Base-by-base conservation (phyloP, 2,888 invertebrate species). In the Thera obeliscata region DNA sequence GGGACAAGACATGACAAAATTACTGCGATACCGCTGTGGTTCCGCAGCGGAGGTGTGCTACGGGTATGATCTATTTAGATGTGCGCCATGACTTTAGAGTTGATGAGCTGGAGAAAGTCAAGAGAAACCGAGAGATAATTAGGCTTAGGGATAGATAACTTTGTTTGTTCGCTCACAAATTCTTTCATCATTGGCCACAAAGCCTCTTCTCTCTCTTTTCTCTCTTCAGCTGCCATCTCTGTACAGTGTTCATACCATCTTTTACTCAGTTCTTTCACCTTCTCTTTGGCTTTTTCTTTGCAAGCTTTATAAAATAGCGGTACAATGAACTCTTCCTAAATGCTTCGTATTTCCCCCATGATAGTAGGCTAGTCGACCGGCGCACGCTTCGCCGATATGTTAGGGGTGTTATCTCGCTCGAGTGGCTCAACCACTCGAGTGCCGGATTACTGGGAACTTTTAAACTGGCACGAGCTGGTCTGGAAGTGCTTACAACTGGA, bases 351-450 rank as follows among this genome's bases (percentile, higher is more conserved):
- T 56, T 41, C 35, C 35, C 38, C 61, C 38, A 22, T 56, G 55
- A 57, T 62, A 61, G 66, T 61, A 64, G 71, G 56, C 63, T 58
- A 61, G 63, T 65, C 61, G 56, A 22, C 66, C 22, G 46, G 60
- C 43, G 67, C 77, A 77, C 78, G 77, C 76, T 74, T 54, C 52
- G 61, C 65, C 75, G 63, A 80, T 80, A 79, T 75, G 79, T 81
- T 74, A 72, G 74, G 76, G 75, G 62, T 75, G 76, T 77, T 80
- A 78, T 78, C 75, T 69, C 74, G 77, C 71, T 72, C 69, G 74
- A 70, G 64, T 74, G 74, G 69, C 73, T 75, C 70, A 73, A 71
- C 77, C 71, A 69, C 70, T 70, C 69, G 65, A 48, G 59, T 69
- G 64, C 67, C 64, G 76, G 75, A 74, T 72, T 70, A 76, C 72